Evolutionary conservation across 2,888 invertebrate species (phyloP), one percentile per base, ranked within the genome.

Genomic region (Aplocera efformata): DNA sequence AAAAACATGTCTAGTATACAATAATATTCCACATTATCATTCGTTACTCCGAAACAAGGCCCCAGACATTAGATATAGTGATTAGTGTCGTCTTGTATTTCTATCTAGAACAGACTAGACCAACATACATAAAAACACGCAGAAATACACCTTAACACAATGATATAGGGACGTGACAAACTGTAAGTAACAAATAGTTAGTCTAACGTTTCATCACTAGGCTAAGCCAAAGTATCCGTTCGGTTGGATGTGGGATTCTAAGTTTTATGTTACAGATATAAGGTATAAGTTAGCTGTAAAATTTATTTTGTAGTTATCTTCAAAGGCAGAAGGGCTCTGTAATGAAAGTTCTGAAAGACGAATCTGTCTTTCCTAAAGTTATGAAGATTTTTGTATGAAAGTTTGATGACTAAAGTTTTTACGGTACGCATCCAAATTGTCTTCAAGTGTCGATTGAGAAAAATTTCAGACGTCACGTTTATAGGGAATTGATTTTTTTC

Each of bases 201-300:
- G 33, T 33, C 32, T 32, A 36, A 28, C 31, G 26, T 50, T 50
- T 50, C 50, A 50, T 50, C 46, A 41, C 36, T 22, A 26, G 6
- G 20, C 6, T 17, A 10, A 6, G 28, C 42, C 11, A 42, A 42
- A 7, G 28, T 28, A 22, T 5, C n/a, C 17, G 10, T 6, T 8
- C 8, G 6, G 22, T 4, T 23, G 1, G 9, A 0, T 24, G 23
- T 1, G 7, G 10, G 9, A 43, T 25, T 21, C 6, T 38, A 8
- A 30, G 26, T 10, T 10, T 9, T 43, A 30, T 9, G 0, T 17
- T 17, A 17, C 1, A 8, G 7, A 17, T 0, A 7, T 26, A 42
- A 24, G 24, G 33, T 36, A 33, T 7, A n/a, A 22, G 10, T 0
- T 1, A n/a, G 13, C 1, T 20, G 37, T 13, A 32, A 4, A 7